phyloP scores from a whole-genome alignment of 2,888 invertebrate species.

The Tigriopus californicus region DNA sequence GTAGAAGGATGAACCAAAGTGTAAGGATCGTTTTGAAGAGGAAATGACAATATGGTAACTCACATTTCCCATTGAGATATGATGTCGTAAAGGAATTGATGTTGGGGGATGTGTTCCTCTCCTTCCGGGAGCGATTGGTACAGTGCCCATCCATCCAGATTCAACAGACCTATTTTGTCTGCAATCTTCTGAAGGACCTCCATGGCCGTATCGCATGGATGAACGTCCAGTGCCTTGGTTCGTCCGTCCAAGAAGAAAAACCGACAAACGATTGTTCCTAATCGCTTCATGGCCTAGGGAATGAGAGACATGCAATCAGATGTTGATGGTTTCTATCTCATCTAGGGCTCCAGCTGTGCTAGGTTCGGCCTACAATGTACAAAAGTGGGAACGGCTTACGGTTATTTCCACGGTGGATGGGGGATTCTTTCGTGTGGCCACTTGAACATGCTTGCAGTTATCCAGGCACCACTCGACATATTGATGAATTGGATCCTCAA shows the following conservation, averaged over 20 bases:
- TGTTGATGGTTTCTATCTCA: no score
- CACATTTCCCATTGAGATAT: constrained; percentile 79
- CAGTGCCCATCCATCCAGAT: constrained; percentile 82
- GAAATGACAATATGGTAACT: no score
- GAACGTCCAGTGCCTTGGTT: constrained; percentile 84
- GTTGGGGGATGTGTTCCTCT: constrained; percentile 74
- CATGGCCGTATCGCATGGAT: constrained; percentile 79
- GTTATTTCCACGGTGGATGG: constrained; percentile 85
- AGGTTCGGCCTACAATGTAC: no score
- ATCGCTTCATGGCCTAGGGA: constrained; percentile 51
- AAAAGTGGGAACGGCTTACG: constrained; percentile 30
- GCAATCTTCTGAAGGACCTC: constrained; percentile 74
- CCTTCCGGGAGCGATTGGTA: constrained; percentile 52
- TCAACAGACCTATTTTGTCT: constrained; percentile 57
- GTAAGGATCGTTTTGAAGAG: no score
- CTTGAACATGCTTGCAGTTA: constrained; percentile 70
- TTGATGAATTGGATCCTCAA: constrained; percentile 50
- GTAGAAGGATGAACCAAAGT: no score
- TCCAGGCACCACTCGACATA: constrained; percentile 87
- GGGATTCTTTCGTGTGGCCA: constrained; percentile 56
- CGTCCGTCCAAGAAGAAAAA: constrained; percentile 88
- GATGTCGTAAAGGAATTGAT: constrained; percentile 80
- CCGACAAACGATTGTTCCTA: constrained; percentile 77
- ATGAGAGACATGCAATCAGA: no score
- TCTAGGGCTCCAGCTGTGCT: no score